phyloP scores from a whole-genome alignment of 2,797 vertebrate genomes.

The Tragopan temminckii region DNA sequence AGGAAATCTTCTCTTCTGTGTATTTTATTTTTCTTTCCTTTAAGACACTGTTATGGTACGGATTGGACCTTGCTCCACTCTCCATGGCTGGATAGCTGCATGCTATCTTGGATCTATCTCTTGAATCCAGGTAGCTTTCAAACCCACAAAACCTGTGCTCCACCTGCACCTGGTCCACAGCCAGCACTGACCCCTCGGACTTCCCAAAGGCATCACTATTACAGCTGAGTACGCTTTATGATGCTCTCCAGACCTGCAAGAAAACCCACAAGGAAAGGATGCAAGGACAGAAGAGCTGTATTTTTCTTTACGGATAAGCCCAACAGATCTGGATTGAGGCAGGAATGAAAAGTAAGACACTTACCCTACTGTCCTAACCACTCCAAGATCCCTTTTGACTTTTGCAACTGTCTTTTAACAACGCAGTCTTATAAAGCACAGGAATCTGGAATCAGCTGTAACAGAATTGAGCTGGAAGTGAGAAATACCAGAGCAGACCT shows the following conservation, averaged over 20 bases:
- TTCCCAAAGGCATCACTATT: background rate
- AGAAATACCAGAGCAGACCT: background rate
- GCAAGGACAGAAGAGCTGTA: background rate
- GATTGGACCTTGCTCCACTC: background rate
- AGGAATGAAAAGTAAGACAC: background rate
- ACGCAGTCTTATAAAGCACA: background rate
- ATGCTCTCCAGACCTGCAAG: background rate
- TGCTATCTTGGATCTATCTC: background rate
- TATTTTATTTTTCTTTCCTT: background rate
- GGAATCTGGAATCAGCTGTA: background rate
- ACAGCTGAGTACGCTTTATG: background rate
- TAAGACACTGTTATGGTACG: background rate
- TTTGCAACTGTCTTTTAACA: background rate
- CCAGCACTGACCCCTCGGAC: background rate
- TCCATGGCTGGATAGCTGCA: background rate
- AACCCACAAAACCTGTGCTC: background rate
- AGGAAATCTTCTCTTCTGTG: background rate
- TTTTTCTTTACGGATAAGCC: background rate
- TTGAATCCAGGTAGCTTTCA: background rate
- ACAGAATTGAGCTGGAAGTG: background rate
- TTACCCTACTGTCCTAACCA: background rate
- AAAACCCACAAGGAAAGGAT: background rate
- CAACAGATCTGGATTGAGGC: background rate
- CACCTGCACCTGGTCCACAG: background rate
- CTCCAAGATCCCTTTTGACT: background rate